Percentiles rank a stretch among this genome's conserved stretches.
Conservation (phyloP, 2,888 invertebrate genomes). For the Himalopsyche tibetana region DNA sequence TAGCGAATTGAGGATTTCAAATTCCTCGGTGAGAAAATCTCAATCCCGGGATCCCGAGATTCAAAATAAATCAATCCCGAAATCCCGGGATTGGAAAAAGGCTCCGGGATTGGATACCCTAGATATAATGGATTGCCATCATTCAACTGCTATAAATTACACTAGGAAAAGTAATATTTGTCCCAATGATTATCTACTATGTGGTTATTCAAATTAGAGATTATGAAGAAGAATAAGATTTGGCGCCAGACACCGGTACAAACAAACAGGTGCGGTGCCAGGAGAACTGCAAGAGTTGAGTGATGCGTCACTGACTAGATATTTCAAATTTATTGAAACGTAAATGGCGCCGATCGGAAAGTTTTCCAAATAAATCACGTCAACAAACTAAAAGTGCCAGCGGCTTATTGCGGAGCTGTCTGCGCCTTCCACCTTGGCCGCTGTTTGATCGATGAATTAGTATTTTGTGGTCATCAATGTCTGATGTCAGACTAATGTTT, state of each 20-base stretch:
- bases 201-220: conserved; percentile 61
- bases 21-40: too few species aligned
- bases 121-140: too few species aligned
- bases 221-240: conserved; percentile 54
- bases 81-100: too few species aligned
- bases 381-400: not conserved
- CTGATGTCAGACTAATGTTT: too few species aligned
- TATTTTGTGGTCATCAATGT: not conserved
- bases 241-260: conserved; percentile 49
- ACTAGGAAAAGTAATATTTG: not conserved
- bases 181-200: conserved; percentile 45
- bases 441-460: conserved; percentile 15
- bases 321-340: not conserved
- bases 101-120: too few species aligned
- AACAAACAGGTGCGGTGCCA: conserved; percentile 16
- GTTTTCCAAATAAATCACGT: conserved; percentile 1
- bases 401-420: not conserved
- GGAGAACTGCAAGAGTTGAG: conserved; percentile 7
- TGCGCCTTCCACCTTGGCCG: conserved; percentile 2
- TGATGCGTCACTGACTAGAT: not conserved
- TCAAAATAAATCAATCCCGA: too few species aligned
- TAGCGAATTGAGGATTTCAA: too few species aligned
- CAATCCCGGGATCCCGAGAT: too few species aligned
- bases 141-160: not conserved
- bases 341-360: not conserved